Percentiles rank a stretch among this genome's conserved stretches.
Evolutionary conservation across 2,797 vertebrate species (phyloP).

Genomic region (Eulemur mongoz): DNA sequence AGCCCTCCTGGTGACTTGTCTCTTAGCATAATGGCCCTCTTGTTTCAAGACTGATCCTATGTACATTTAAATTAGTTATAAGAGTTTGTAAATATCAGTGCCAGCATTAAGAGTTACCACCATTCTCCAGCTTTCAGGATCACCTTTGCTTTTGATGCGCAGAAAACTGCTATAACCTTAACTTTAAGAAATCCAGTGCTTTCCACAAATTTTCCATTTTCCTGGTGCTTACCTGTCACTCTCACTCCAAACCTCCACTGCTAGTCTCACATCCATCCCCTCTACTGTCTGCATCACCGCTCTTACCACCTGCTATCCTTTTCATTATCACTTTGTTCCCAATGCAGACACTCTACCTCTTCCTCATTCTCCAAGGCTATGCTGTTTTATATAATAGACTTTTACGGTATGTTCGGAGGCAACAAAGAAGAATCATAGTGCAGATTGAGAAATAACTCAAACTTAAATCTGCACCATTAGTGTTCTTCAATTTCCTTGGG

Average conservation of each 20-base stretch:
- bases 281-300: neutral
- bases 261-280: neutral
- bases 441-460: neutral
- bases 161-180: neutral
- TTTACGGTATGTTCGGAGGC: neutral
- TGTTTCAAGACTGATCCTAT: neutral
- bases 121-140: neutral
- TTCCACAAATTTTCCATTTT: neutral
- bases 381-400: neutral
- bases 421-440: neutral
- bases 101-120: neutral
- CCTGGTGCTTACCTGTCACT: neutral
- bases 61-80: neutral
- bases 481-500: neutral
- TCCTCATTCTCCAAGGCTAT: neutral
- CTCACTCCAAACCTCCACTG: neutral
- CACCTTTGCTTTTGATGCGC: neutral
- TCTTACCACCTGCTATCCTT: neutral
- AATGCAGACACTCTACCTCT: neutral
- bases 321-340: neutral
- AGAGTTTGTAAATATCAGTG: neutral
- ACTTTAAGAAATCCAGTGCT: neutral
- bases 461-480: neutral
- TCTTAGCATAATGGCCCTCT: neutral
- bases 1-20: neutral